These are phyloP conservation scores for Chiloscyllium punctatum DNA, from an alignment of 2,797 vertebrate genomes.

Conservation along the genomic window DNA sequence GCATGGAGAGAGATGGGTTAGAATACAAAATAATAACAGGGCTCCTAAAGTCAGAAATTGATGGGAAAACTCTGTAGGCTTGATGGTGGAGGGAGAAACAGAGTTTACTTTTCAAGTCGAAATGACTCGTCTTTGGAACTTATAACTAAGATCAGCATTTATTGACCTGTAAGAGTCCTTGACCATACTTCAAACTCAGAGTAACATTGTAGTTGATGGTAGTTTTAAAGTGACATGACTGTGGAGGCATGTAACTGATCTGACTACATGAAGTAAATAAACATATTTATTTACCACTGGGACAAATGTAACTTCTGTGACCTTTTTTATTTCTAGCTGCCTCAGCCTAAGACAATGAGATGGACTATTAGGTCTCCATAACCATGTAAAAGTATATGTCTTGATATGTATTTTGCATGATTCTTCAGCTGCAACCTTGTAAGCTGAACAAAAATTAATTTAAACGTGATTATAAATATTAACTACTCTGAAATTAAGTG, in stretches of 20 bases:
- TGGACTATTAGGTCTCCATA: not conserved
- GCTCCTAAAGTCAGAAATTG: too few species aligned
- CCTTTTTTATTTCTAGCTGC: not conserved
- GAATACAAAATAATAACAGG: not conserved
- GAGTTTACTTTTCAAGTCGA: too few species aligned
- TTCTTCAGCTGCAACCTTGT: not conserved
- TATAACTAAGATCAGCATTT: not conserved
- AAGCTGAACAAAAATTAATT: not conserved
- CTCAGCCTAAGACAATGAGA: not conserved
- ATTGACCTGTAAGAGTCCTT: not conserved
- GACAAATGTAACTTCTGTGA: not conserved
- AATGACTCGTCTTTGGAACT: too few species aligned
- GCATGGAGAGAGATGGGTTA: not conserved
- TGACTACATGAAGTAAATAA: not conserved
- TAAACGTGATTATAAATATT: slow-evolving; percentile 12
- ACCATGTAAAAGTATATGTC: too few species aligned
- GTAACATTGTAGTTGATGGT: not conserved
- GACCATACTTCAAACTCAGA: not conserved
- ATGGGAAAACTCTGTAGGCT: too few species aligned
- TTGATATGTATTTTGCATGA: not conserved
- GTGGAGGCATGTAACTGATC: not conserved
- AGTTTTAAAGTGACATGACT: not conserved
- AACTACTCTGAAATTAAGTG: not conserved
- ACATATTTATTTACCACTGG: not conserved
- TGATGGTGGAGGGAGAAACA: too few species aligned